These are phyloP conservation scores for Nymphalis io DNA, from an alignment of 1,140 invertebrate genomes.

Conservation along the genomic window DNA sequence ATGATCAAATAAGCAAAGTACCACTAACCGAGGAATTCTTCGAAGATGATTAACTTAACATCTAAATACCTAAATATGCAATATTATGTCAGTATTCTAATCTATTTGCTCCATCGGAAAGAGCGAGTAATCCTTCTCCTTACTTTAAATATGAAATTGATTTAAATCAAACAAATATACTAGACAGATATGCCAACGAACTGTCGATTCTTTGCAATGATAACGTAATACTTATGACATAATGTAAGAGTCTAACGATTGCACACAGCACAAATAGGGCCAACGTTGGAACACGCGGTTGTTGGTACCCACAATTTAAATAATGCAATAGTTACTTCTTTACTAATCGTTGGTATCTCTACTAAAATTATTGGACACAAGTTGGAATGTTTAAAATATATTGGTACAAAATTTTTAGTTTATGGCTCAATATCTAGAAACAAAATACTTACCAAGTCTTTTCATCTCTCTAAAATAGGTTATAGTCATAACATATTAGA, in stretches of 20 bases:
- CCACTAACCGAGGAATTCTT: constrained; percentile 72
- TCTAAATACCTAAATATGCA: too few relatives aligned
- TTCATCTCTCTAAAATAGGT: too few relatives aligned
- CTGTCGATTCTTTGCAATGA: constrained; percentile 26
- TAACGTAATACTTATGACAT: constrained; percentile 30
- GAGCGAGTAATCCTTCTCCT: too few relatives aligned
- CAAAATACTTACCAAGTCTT: not conserved
- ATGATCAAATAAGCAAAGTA: constrained; percentile 67
- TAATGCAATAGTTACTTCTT: not conserved
- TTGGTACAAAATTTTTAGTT: not conserved
- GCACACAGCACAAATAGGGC: constrained; percentile 16
- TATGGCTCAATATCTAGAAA: not conserved
- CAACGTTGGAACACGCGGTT: not conserved
- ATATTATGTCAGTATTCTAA: constrained; percentile 13
- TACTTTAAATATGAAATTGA: too few relatives aligned
- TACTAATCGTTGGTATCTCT: not conserved
- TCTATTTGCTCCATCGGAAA: not conserved
- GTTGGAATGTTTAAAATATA: not conserved
- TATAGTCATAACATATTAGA: too few relatives aligned
- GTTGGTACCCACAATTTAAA: not conserved
- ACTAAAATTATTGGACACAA: not conserved
- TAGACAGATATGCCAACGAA: constrained; percentile 1
- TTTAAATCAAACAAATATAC: too few relatives aligned
- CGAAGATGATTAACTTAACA: constrained; percentile 55
- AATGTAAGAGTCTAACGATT: constrained; percentile 23